phyloP scores from a whole-genome alignment of 2,888 invertebrate genomes.

The Metallyticus violacea region DNA sequence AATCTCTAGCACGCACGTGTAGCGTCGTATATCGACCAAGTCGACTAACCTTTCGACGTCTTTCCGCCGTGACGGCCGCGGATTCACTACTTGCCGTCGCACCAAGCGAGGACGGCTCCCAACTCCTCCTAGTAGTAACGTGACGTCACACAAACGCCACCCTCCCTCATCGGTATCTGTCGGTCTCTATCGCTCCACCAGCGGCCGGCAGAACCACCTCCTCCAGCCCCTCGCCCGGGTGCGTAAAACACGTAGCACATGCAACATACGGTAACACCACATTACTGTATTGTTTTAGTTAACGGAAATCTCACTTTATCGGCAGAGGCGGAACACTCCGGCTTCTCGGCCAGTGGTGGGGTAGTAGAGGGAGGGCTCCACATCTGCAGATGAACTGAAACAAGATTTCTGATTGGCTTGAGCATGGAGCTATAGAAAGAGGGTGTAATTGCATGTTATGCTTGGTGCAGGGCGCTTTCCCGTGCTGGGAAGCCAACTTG shows the following conservation, averaged over 20 bases:
- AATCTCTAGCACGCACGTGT: not conserved
- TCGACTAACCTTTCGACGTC: not conserved
- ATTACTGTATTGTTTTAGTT: not conserved
- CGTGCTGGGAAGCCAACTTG: not conserved
- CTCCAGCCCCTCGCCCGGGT: not conserved
- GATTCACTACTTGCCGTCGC: not conserved
- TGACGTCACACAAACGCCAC: slow-evolving; percentile 3
- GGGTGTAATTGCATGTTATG: not conserved
- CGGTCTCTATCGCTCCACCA: too few relatives aligned
- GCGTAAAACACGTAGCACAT: not conserved
- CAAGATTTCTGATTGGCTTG: not conserved
- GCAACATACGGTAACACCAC: too few relatives aligned
- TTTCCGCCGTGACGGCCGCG: slow-evolving; percentile 1
- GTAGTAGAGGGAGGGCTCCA: not conserved
- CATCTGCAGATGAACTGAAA: not conserved
- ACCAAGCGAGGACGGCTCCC: not conserved
- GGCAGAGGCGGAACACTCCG: too few relatives aligned
- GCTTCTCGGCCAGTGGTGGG: too few relatives aligned
- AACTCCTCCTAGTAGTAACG: not conserved
- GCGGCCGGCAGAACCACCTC: too few relatives aligned
- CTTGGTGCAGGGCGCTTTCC: not conserved
- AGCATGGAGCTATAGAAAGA: not conserved
- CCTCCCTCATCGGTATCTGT: not conserved
- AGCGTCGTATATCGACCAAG: not conserved
- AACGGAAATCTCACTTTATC: not conserved